Evolutionary conservation across 2,888 invertebrate species (phyloP), one percentile per base, ranked within the genome.

Genomic region (Abrostola triplasia): DNA sequence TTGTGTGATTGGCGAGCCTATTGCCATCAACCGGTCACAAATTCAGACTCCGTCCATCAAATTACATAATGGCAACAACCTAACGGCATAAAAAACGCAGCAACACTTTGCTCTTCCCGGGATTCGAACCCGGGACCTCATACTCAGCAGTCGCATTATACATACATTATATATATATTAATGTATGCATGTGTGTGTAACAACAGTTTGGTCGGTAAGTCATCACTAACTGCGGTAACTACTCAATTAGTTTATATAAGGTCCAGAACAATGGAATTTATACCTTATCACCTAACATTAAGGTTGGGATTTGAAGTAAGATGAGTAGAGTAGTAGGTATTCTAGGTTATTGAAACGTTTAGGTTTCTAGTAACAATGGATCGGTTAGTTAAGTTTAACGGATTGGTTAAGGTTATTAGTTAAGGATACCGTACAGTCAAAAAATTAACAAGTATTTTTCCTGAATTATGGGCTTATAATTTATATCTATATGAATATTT

Each of bases 181-280:
- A n/a, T n/a, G n/a, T n/a, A n/a, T n/a, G n/a, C n/a, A n/a, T n/a
- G n/a, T n/a, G n/a, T n/a, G n/a, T n/a, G n/a, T n/a, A n/a, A n/a
- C n/a, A n/a, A n/a, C 24, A 24, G 24, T 24, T 24, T 60, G 65
- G 70, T 59, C 41, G 35, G 37, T 50, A 57, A 70, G 58, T 59
- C 79, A 67, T 73, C 61, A 37, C 58, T 35, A 42, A 73, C 40
- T 62, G 4, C 24, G 24, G 54, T 35, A 42, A 73, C 40, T 62
- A 56, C 52, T 62, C 70, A 79, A 79, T 78, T 66, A 64, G 64
- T 56, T 64, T 66, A 52, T 13, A 24, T 36, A 55, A 41, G 24
- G 0, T 5, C 10, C 5, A 5, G 10, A 5, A 10, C n/a, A 48
- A 6, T 0, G 9, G 2, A 71, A 44, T 10, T 44, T 7, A 11